Evolutionary conservation across 2,888 invertebrate genomes (phyloP).

Genomic region (Ctenicera cuprea): DNA sequence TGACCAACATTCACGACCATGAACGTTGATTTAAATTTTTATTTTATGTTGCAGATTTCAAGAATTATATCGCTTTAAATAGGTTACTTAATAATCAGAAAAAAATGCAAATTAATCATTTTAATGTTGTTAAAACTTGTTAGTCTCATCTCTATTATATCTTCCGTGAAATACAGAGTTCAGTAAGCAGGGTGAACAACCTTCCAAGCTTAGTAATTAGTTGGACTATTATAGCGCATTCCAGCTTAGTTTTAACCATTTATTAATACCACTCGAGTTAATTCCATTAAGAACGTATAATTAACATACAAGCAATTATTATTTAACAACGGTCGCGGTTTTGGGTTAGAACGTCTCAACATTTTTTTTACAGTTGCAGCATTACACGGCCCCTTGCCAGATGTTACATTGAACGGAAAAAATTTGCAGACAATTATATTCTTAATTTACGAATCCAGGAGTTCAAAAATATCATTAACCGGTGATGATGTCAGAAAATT

Average conservation of each 20-base stretch:
- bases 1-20: no score
- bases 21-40: no score
- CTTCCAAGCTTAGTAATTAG: conserved; percentile 36
- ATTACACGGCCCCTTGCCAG: conserved; percentile 20
- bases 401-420: conserved; percentile 17
- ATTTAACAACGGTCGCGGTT: conserved; percentile 6
- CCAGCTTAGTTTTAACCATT: conserved; percentile 23
- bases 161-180: conserved; percentile 40
- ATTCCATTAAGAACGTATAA: conserved; percentile 10
- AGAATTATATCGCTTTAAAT: conserved; percentile 22
- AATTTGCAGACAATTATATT: neutral
- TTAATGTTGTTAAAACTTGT: conserved; percentile 46
- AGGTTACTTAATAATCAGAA: conserved; percentile 24
- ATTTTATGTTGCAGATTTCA: no score
- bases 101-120: conserved; percentile 40
- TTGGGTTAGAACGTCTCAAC: conserved; percentile 12
- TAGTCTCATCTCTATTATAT: conserved; percentile 38
- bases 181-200: conserved; percentile 43
- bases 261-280: conserved; percentile 19
- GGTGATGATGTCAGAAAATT: neutral
- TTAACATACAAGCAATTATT: conserved; percentile 34
- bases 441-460: conserved; percentile 1
- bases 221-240: conserved; percentile 34
- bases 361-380: conserved; percentile 23
- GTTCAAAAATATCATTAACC: conserved; percentile 26